A percentile compares a stretch with the other conserved stretches of the same genome.
Evolutionary conservation across 92 coral and sea anemone genomes (phyloP).

Genomic region (Pocillopora meandrina): DNA sequence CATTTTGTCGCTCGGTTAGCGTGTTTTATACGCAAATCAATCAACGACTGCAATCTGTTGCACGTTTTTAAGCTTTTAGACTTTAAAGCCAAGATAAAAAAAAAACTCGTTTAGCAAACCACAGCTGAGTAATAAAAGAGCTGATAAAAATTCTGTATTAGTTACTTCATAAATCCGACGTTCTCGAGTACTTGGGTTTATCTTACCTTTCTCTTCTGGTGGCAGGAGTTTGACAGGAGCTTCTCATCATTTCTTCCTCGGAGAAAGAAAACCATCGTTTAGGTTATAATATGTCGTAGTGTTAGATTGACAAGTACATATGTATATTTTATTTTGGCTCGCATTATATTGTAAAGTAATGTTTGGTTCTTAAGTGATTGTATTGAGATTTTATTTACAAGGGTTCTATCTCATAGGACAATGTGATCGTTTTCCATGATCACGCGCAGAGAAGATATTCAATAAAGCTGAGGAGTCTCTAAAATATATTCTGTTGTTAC

Average conservation of each 20-base stretch:
- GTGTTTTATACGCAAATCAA: constrained; percentile 32
- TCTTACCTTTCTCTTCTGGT: neutral
- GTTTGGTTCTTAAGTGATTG: constrained; percentile 27
- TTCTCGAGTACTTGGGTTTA: constrained; percentile 9
- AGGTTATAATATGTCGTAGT: neutral
- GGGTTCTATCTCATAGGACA: constrained; percentile 35
- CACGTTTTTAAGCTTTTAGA: constrained; percentile 1
- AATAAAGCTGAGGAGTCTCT: constrained; percentile 20
- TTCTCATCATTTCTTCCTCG: constrained; percentile 1
- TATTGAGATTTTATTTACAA: constrained; percentile 28
- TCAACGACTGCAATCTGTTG: neutral
- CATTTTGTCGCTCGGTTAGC: neutral
- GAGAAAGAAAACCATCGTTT: constrained; percentile 2
- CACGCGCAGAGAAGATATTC: constrained; percentile 29
- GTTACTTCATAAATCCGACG: neutral
- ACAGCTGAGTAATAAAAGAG: neutral
- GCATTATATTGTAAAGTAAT: constrained; percentile 32
- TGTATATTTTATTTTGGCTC: constrained; percentile 46
- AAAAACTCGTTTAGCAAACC: neutral
- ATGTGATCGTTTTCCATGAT: constrained; percentile 37
- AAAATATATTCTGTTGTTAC: constrained; percentile 22
- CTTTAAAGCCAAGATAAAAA: neutral
- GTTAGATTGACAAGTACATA: constrained; percentile 15
- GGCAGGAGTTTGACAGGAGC: constrained; percentile 10
- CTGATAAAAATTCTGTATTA: neutral